phyloP scores from a whole-genome alignment of 2,888 invertebrate genomes.

The Synanthedon andrenaeformis region DNA sequence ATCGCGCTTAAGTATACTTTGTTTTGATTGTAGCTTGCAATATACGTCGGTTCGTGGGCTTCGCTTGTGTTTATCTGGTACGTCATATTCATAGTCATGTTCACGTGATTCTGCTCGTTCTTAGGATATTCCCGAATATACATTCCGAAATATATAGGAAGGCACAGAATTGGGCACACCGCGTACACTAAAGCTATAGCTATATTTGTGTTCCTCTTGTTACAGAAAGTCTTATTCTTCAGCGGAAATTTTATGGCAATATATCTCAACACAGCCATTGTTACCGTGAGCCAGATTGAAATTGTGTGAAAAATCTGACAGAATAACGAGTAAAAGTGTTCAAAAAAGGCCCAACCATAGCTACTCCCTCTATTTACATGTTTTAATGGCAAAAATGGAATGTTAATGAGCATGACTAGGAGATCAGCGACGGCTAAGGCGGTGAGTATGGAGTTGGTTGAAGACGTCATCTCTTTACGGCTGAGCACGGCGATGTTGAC shows the following conservation, averaged over 20 bases:
- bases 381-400: slow-evolving; percentile 83
- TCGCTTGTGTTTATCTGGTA: slow-evolving; percentile 22
- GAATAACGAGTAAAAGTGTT: slow-evolving; percentile 90
- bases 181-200: slow-evolving; percentile 83
- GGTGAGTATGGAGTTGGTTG: slow-evolving; percentile 93
- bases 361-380: slow-evolving; percentile 39
- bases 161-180: slow-evolving; percentile 84
- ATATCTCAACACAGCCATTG: slow-evolving; percentile 92
- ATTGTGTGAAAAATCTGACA: slow-evolving; percentile 90
- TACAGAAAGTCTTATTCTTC: slow-evolving; percentile 84
- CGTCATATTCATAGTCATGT: slow-evolving; percentile 26
- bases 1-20: slow-evolving; percentile 69
- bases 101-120: slow-evolving; percentile 17
- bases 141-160: slow-evolving; percentile 85
- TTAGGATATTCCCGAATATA: slow-evolving; percentile 66
- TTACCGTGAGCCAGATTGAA: slow-evolving; percentile 93
- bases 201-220: slow-evolving; percentile 79
- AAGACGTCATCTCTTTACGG: slow-evolving; percentile 89
- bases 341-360: slow-evolving; percentile 83
- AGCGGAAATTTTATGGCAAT: slow-evolving; percentile 89
- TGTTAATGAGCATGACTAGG: slow-evolving; percentile 93
- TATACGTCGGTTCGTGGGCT: slow-evolving; percentile 68
- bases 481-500: slow-evolving; percentile 92
- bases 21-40: slow-evolving; percentile 55
- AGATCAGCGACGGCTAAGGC: slow-evolving; percentile 92